Conservation (phyloP, 2,888 invertebrate genomes). For the Ischnura elegans region DNA sequence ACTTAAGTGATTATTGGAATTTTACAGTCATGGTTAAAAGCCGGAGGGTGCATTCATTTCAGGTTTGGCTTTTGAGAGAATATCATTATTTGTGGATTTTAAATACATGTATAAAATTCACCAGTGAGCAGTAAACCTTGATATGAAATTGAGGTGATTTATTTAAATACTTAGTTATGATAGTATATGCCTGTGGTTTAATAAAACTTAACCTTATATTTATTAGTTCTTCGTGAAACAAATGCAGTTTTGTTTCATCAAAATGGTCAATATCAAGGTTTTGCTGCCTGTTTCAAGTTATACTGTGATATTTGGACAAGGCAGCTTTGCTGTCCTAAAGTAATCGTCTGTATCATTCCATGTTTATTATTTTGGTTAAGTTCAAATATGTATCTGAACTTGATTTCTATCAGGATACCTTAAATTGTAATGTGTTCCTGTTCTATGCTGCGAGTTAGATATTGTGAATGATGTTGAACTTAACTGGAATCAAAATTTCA, state of each 20-base stretch:
- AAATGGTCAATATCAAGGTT: too few relatives aligned
- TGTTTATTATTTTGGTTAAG: slow-evolving; percentile 22
- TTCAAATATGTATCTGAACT: neutral
- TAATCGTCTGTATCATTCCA: slow-evolving; percentile 50
- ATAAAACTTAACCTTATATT: too few relatives aligned
- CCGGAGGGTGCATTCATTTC: neutral
- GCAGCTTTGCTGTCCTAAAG: neutral
- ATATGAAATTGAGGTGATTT: too few relatives aligned
- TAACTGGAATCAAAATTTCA: neutral
- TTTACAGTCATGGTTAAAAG: neutral
- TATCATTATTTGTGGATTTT: neutral
- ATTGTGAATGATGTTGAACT: neutral
- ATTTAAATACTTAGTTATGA: too few relatives aligned
- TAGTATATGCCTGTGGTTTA: too few relatives aligned
- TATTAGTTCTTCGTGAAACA: too few relatives aligned
- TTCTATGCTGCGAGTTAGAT: neutral
- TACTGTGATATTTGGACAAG: slow-evolving; percentile 51
- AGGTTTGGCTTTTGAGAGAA: neutral
- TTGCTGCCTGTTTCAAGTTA: slow-evolving; percentile 8
- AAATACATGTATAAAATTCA: neutral
- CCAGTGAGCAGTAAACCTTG: neutral
- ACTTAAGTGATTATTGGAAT: neutral
- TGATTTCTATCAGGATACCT: neutral
- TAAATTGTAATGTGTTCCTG: neutral
- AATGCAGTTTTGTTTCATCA: too few relatives aligned